Percentiles rank a stretch among this genome's conserved stretches.
Conservation (phyloP, 2,113 vertebrate species). For the Halcyon malimbica region DNA sequence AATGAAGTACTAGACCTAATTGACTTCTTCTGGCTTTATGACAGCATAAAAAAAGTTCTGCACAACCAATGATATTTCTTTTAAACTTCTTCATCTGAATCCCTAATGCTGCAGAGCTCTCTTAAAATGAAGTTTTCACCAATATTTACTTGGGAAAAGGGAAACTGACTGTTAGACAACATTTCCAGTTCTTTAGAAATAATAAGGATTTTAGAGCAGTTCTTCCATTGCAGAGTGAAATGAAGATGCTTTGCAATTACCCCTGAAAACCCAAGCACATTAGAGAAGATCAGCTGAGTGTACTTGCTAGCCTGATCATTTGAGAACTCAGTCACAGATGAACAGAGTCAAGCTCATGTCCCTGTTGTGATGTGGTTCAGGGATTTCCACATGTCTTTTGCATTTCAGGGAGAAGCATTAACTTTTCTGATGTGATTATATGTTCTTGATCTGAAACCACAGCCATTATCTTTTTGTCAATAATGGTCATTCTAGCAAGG, state of each 20-base stretch:
- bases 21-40: slow-evolving; percentile 79
- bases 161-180: not conserved
- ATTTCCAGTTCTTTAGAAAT: not conserved
- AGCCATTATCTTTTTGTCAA: not conserved
- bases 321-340: not conserved
- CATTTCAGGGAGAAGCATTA: not conserved
- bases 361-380: not conserved
- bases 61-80: slow-evolving; percentile 62
- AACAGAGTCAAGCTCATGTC: not conserved
- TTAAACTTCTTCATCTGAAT: slow-evolving; percentile 57
- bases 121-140: slow-evolving; percentile 7
- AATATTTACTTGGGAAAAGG: slow-evolving; percentile 8
- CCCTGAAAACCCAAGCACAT: not conserved
- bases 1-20: slow-evolving; percentile 80
- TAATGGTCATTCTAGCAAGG: not conserved
- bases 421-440: not conserved
- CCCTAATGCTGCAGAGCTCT: slow-evolving; percentile 18
- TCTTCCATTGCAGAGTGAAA: not conserved
- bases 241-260: not conserved
- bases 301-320: not conserved
- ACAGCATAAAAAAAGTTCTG: slow-evolving; percentile 75
- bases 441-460: not conserved
- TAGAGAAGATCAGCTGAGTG: not conserved
- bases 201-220: not conserved
- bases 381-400: not conserved